A percentile compares a stretch with the other conserved stretches of the same genome.
These are phyloP conservation scores for Drosophila falleni DNA, from an alignment of 2,888 invertebrate genomes.

Conservation along the genomic window DNA sequence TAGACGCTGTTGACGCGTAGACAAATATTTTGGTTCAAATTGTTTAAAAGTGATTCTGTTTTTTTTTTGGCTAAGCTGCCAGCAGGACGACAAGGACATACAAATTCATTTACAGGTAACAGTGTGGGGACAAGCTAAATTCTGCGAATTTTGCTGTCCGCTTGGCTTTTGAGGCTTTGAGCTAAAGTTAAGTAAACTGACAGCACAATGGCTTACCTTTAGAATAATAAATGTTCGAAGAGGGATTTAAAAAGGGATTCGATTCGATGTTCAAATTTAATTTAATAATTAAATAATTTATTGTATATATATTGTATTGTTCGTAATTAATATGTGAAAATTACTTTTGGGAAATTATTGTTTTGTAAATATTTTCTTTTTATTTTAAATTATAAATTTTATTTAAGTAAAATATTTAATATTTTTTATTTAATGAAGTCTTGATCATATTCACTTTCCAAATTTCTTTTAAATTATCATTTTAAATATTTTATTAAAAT, in stretches of 20 bases:
- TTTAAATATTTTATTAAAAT: neutral
- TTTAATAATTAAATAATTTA: neutral
- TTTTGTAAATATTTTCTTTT: neutral
- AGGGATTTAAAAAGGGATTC: neutral
- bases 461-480: neutral
- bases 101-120: constrained; percentile 49
- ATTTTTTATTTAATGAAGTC: neutral
- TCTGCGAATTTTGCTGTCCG: constrained; percentile 13
- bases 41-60: constrained; percentile 81
- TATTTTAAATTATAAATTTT: neutral
- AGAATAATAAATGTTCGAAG: neutral
- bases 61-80: constrained; percentile 20
- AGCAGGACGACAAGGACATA: constrained; percentile 20
- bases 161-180: constrained; percentile 6
- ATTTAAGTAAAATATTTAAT: neutral
- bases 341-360: neutral
- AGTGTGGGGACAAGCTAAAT: constrained; percentile 38
- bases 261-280: neutral
- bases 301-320: no score
- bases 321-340: neutral
- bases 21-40: constrained; percentile 78
- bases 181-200: constrained; percentile 15
- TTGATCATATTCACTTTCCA: no score
- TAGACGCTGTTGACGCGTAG: constrained; percentile 67
- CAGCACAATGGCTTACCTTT: constrained; percentile 8